Evolutionary conservation across 2,113 vertebrate species (phyloP).

Genomic region (Erythrocebus patas): DNA sequence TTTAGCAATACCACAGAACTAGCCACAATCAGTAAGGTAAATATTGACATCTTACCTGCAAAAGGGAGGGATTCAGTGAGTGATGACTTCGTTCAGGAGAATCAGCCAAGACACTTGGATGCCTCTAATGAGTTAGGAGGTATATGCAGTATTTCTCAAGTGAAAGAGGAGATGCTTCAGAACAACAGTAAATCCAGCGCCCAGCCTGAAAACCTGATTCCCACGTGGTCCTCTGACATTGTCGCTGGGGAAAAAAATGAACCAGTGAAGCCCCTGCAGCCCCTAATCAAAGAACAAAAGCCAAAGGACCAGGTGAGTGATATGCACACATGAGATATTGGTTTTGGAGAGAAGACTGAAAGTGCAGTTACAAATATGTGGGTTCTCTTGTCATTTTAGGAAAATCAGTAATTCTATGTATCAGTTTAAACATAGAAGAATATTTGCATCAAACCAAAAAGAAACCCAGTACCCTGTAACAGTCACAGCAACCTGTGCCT

Average conservation of each 20-base stretch:
- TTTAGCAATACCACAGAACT: conserved; percentile 78
- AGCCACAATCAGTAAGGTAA: conserved; percentile 90
- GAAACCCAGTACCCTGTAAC: not conserved
- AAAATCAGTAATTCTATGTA: not conserved
- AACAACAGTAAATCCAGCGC: conserved; percentile 47
- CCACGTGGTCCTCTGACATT: conserved; percentile 38
- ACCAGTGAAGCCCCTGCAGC: conserved; percentile 80
- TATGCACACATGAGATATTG: not conserved
- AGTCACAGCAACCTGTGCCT: too few relatives aligned
- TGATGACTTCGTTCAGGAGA: conserved; percentile 67
- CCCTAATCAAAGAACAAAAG: conserved; percentile 64
- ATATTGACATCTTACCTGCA: conserved; percentile 84
- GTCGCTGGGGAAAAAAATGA: conserved; percentile 70
- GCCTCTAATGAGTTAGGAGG: conserved; percentile 64
- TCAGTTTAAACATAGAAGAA: not conserved
- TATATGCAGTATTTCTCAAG: conserved; percentile 64
- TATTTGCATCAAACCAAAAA: not conserved
- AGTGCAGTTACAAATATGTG: not conserved
- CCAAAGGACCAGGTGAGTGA: conserved; percentile 80
- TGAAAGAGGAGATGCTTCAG: conserved; percentile 67
- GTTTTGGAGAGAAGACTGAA: not conserved
- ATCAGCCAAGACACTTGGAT: conserved; percentile 65
- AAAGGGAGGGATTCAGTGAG: conserved; percentile 72
- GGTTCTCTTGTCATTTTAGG: not conserved
- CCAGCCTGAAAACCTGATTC: conserved; percentile 61